Percentiles rank a stretch among this genome's conserved stretches.
Evolutionary conservation across 2,797 vertebrate species (phyloP).

Genomic region (Enteromius argenteus): DNA sequence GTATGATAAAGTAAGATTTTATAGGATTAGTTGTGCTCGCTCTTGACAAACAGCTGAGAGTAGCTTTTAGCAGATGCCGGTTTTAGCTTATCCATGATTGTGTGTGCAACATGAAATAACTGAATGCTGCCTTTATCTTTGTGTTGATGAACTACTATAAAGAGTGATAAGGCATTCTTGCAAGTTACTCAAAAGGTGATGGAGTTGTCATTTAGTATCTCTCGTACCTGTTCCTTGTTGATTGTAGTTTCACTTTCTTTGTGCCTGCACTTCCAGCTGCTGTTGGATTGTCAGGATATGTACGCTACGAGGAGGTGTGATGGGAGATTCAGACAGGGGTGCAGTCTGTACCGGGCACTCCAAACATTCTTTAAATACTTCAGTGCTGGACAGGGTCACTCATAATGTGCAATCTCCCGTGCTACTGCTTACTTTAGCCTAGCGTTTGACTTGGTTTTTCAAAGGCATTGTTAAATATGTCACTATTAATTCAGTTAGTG

Average conservation of each 20-base stretch:
- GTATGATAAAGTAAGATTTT: neutral
- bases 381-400: constrained; percentile 43
- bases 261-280: constrained; percentile 9
- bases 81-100: neutral
- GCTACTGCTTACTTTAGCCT: constrained; percentile 1
- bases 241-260: constrained; percentile 18
- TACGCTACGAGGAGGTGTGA: constrained; percentile 29
- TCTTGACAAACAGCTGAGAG: neutral
- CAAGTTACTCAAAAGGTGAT: neutral
- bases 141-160: neutral
- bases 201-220: neutral
- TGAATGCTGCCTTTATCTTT: neutral
- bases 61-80: no score
- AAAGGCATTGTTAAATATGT: neutral
- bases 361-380: constrained; percentile 79
- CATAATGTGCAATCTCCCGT: constrained; percentile 26
- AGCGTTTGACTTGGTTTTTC: neutral
- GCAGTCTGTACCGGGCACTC: constrained; percentile 68
- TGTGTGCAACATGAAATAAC: neutral
- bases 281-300: constrained; percentile 36
- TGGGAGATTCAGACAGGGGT: constrained; percentile 64
- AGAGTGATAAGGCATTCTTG: neutral
- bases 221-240: neutral
- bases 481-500: neutral
- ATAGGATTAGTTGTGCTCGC: neutral